A percentile compares a stretch with the other conserved stretches of the same genome.
Evolutionary conservation across 1,140 invertebrate genomes (phyloP).

Genomic region (Amyelois transitella): DNA sequence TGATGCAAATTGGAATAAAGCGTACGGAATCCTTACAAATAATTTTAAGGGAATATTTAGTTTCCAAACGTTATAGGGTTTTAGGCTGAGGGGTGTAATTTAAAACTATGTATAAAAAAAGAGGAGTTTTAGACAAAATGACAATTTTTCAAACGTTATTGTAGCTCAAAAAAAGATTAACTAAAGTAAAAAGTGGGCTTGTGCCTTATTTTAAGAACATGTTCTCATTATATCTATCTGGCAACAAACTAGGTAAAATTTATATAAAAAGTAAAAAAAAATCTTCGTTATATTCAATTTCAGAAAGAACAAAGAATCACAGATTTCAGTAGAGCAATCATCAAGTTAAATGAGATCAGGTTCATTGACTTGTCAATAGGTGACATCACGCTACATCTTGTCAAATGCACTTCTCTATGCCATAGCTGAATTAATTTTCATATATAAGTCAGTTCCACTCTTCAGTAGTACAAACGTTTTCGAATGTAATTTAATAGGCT

Average conservation of each 20-base stretch:
- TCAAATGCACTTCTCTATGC: neutral
- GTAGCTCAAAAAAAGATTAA: too few species aligned
- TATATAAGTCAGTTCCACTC: neutral
- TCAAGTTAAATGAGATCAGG: constrained; percentile 35
- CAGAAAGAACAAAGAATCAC: too few species aligned
- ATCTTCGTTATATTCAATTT: too few species aligned
- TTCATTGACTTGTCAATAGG: constrained; percentile 45
- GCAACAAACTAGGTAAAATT: too few species aligned
- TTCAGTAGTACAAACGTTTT: neutral
- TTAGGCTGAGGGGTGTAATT: neutral
- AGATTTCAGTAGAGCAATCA: constrained; percentile 20
- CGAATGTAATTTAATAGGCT: neutral
- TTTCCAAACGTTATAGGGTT: neutral
- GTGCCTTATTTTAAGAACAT: too few species aligned
- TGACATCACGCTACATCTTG: constrained; percentile 4
- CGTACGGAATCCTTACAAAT: neutral
- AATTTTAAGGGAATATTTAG: neutral
- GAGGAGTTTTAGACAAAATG: too few species aligned
- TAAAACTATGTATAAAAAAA: neutral
- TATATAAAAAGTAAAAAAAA: too few species aligned
- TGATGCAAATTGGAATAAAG: too few species aligned
- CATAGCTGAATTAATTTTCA: neutral
- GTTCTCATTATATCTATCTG: too few species aligned
- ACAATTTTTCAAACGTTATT: too few species aligned
- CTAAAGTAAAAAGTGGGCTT: too few species aligned